A percentile compares a stretch with the other conserved stretches of the same genome.
These are phyloP conservation scores for Sarcophaga peregrina DNA, from an alignment of 1,140 invertebrate genomes.

Conservation along the genomic window DNA sequence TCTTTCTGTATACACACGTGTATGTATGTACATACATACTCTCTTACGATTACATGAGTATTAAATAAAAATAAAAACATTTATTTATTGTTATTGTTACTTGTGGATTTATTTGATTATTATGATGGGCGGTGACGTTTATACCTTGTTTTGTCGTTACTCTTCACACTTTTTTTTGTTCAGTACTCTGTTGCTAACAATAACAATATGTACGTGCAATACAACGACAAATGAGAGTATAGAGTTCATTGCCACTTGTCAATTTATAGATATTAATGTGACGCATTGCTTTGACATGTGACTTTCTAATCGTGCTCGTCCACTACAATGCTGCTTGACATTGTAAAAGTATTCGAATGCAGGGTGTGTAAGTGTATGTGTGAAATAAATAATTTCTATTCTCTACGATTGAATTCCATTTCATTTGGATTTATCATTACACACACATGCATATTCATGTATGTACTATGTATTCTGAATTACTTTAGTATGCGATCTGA, in stretches of 20 bases:
- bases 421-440: no score
- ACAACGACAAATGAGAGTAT: slow-evolving; percentile 9
- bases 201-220: neutral
- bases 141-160: slow-evolving; percentile 17
- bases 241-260: slow-evolving; percentile 41
- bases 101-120: slow-evolving; percentile 25
- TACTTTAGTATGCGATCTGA: neutral
- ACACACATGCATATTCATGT: no score
- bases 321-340: no score
- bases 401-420: no score
- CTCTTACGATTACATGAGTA: no score
- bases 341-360: neutral
- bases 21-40: slow-evolving; percentile 12
- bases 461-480: neutral
- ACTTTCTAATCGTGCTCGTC: slow-evolving; percentile 35
- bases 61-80: no score
- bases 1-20: neutral
- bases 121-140: slow-evolving; percentile 36
- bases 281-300: slow-evolving; percentile 37
- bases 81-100: neutral
- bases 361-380: neutral
- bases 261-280: slow-evolving; percentile 38
- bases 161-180: slow-evolving; percentile 38
- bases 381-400: neutral
- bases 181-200: slow-evolving; percentile 16